Percentiles rank a stretch among this genome's conserved stretches.
Conservation (phyloP, 92 coral and sea anemone genomes). For the Paragorgia papillata region DNA sequence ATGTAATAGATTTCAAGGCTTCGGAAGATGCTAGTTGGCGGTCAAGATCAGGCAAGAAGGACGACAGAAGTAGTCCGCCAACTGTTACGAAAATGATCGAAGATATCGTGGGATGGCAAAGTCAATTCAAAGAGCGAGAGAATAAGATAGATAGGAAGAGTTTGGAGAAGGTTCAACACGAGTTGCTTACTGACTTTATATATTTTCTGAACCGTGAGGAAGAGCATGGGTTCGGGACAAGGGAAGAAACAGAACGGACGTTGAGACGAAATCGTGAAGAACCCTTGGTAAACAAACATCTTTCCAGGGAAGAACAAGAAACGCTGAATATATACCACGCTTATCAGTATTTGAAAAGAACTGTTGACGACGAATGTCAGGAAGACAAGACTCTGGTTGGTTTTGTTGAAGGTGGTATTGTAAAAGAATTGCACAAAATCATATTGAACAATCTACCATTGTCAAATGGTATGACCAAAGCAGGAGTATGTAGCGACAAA, state of each 20-base stretch:
- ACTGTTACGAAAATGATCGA: slow-evolving; percentile 6
- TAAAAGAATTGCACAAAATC: slow-evolving; percentile 47
- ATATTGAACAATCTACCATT: slow-evolving; percentile 50
- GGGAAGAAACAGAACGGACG: slow-evolving; percentile 36
- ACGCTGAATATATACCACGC: slow-evolving; percentile 67
- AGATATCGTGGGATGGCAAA: slow-evolving; percentile 51
- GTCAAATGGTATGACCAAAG: slow-evolving; percentile 48
- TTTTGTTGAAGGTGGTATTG: slow-evolving; percentile 48
- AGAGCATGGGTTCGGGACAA: slow-evolving; percentile 65
- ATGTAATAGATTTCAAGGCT: slow-evolving; percentile 65
- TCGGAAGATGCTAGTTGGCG: slow-evolving; percentile 77
- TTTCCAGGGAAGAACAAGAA: slow-evolving; percentile 66
- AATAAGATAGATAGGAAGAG: background rate
- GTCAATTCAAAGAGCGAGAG: slow-evolving; percentile 37
- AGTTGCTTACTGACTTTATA: slow-evolving; percentile 55
- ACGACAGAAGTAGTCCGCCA: background rate
- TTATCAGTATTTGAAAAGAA: slow-evolving; percentile 36
- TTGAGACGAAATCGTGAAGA: background rate
- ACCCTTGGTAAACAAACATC: background rate
- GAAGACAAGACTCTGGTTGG: slow-evolving; percentile 42
- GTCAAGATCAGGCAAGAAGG: slow-evolving; percentile 9
- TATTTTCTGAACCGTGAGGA: slow-evolving; percentile 71
- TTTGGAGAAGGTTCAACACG: slow-evolving; percentile 29
- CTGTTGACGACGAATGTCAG: slow-evolving; percentile 28
- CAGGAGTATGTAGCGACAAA: slow-evolving; percentile 60